Conservation (phyloP, 1,140 invertebrate species). For the Lamellibrachia luymesi region DNA sequence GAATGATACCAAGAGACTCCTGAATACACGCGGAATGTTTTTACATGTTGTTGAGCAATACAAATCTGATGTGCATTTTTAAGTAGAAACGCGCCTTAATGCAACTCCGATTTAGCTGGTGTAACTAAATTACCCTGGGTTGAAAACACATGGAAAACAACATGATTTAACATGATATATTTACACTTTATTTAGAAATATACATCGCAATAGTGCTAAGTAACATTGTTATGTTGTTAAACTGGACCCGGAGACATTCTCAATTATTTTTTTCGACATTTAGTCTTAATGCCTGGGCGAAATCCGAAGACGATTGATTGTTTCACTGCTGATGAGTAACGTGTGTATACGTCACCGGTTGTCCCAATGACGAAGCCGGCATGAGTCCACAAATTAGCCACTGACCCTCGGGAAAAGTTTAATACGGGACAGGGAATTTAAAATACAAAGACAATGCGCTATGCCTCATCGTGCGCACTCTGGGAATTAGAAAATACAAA, state of each 20-base stretch:
- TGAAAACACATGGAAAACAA: background rate
- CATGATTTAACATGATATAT: background rate
- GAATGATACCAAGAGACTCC: no score
- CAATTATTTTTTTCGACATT: background rate
- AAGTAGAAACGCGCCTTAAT: background rate
- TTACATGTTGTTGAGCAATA: no score
- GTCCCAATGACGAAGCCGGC: background rate
- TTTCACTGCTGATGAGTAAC: background rate
- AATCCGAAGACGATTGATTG: background rate
- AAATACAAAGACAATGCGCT: no score
- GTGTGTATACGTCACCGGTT: background rate
- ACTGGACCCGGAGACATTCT: background rate
- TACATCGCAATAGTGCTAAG: background rate
- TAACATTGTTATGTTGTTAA: background rate
- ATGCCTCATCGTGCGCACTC: no score
- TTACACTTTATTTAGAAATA: conserved; percentile 2
- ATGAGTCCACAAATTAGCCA: background rate
- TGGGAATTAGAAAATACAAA: no score
- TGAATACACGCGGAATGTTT: no score
- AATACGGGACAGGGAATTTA: background rate
- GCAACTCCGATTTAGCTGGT: background rate
- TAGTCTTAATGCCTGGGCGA: background rate
- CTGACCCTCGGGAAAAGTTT: background rate
- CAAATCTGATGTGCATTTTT: no score
- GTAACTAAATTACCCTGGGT: background rate